Evolutionary conservation across 2,797 vertebrate genomes (phyloP), one percentile per base, ranked within the genome.

Genomic region (Sibirionetta formosa): DNA sequence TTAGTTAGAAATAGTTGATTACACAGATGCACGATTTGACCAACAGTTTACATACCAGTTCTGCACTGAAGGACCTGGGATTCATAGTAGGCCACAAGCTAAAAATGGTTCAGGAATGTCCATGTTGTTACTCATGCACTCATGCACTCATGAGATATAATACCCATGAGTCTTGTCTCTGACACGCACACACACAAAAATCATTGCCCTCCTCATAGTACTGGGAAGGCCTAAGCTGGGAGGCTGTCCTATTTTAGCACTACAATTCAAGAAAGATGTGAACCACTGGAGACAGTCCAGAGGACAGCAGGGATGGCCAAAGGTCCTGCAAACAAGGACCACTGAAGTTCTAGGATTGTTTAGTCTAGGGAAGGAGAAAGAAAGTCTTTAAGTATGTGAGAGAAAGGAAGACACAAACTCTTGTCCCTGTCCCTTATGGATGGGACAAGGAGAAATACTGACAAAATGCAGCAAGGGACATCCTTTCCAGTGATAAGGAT

Each of bases 81-180:
- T 80, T 75, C 70, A 1, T 1, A 19, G 53, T 1, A 1, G 14
- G 66, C 8, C 53, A 35, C 26, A 77, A 66, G n/a, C 4, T 24
- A 23, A 64, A 3, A 3, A 17, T 9, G 33, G 26, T 22, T 26
- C 60, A 85, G 40, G 23, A 93, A 68, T 14, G 19, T 36, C 68
- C 75, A 13, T 14, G 2, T 46, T 87, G 36, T 42, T 68, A 50
- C 16, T 73, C 79, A 81, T 27, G 36, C 56, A 15, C 73, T 71
- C 0, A 0, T 27, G 61, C 56, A 14, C 73, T 71, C 0, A 0
- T 27, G 57, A 23, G 69, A 15, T 33, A 20, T 44, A 27, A 64
- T 6, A 29, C 44, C 50, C 72, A 75, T 15, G 40, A 66, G 44
- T 27, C 63, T 75, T 53, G 33, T 26, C 44, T 63, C 31, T 9